Evolutionary conservation across 2,888 invertebrate genomes (phyloP).

Genomic region (Bembecia ichneumoniformis): DNA sequence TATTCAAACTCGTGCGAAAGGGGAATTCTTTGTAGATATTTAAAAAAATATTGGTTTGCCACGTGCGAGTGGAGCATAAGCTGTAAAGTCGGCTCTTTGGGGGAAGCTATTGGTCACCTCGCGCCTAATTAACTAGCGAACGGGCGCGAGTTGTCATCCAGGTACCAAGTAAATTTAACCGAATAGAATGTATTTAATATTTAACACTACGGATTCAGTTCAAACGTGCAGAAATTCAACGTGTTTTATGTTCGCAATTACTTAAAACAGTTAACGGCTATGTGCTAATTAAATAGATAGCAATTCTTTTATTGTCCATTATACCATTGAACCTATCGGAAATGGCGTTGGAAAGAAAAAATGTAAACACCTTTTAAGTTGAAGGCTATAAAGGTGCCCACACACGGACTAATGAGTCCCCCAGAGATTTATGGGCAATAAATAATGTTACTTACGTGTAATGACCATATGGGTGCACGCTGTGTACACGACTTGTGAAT

Average conservation of each 20-base stretch:
- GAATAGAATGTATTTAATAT: too few species aligned
- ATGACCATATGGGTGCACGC: slow-evolving; percentile 34
- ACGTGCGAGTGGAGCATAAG: too few species aligned
- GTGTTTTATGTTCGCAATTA: neutral
- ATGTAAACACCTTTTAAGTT: slow-evolving; percentile 31
- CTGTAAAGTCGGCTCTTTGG: too few species aligned
- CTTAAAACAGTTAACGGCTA: neutral
- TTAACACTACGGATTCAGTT: too few species aligned
- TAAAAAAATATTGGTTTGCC: too few species aligned
- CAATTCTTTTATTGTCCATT: neutral
- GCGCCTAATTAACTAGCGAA: too few species aligned
- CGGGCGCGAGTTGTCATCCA: too few species aligned
- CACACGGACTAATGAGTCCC: slow-evolving; percentile 55
- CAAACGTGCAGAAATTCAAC: too few species aligned
- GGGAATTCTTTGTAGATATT: too few species aligned
- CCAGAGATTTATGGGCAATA: slow-evolving; percentile 54
- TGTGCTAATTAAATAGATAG: neutral
- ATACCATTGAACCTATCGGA: neutral
- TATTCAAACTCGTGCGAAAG: too few species aligned
- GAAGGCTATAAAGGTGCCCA: slow-evolving; percentile 54
- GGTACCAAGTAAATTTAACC: too few species aligned
- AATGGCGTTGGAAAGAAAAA: neutral
- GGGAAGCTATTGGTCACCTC: too few species aligned
- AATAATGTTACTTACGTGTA: slow-evolving; percentile 54
- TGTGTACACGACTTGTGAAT: slow-evolving; percentile 8